Evolutionary conservation across 2,113 vertebrate genomes (phyloP).

Genomic region (Eudyptes chrysolophus): DNA sequence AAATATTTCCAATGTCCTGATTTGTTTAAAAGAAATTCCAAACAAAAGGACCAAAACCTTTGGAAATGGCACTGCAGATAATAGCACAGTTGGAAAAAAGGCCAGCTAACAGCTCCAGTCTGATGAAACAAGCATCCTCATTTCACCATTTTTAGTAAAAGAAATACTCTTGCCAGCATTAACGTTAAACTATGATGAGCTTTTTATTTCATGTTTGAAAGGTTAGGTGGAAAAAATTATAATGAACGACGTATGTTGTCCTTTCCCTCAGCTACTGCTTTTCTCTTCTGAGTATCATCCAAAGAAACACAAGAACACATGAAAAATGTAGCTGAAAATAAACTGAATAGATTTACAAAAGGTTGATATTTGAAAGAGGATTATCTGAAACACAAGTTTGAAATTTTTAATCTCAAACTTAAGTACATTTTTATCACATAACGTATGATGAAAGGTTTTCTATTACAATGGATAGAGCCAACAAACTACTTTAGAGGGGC

Average conservation of each 20-base stretch:
- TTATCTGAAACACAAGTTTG: background rate
- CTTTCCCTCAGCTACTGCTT: background rate
- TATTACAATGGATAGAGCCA: background rate
- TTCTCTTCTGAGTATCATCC: background rate
- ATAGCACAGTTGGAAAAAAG: background rate
- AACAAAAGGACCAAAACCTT: background rate
- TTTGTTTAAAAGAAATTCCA: background rate
- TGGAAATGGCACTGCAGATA: background rate
- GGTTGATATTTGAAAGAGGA: background rate
- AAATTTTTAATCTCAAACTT: background rate
- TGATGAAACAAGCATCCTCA: background rate
- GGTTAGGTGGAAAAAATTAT: background rate
- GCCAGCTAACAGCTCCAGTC: background rate
- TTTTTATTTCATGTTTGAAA: background rate
- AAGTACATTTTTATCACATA: background rate
- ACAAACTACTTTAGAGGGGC: background rate
- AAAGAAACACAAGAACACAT: background rate
- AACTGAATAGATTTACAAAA: background rate
- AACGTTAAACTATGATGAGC: fast-evolving
- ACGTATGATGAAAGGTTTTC: background rate
- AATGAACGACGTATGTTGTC: fast-evolving
- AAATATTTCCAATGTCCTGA: fast-evolving
- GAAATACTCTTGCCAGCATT: background rate
- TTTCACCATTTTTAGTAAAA: background rate
- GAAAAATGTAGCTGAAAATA: background rate